phyloP scores from a whole-genome alignment of 2,113 vertebrate genomes.

The Oplegnathus fasciatus region DNA sequence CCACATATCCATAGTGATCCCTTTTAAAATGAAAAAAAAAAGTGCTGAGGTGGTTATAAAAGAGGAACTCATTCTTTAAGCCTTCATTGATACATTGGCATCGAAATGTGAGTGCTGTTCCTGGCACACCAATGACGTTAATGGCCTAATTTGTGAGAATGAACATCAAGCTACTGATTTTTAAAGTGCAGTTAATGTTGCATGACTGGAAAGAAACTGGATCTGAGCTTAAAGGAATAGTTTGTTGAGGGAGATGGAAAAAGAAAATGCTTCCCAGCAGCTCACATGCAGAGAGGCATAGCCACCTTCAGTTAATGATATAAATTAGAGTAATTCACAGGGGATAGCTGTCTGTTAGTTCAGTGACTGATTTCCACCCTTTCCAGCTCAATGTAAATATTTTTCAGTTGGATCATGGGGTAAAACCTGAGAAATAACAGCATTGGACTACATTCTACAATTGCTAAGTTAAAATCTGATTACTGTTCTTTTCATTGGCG shows the following conservation, averaged over 20 bases:
- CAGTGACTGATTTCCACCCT: slow-evolving; percentile 57
- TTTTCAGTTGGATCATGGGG: slow-evolving; percentile 53
- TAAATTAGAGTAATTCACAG: slow-evolving; percentile 75
- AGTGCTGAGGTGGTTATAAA: slow-evolving; percentile 50
- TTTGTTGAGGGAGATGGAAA: slow-evolving; percentile 80
- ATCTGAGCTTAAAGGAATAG: slow-evolving; percentile 80
- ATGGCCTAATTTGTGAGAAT: slow-evolving; percentile 81
- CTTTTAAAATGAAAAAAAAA: slow-evolving; percentile 34
- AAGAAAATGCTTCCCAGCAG: slow-evolving; percentile 82
- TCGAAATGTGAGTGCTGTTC: slow-evolving; percentile 72
- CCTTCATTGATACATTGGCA: slow-evolving; percentile 75
- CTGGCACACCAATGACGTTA: slow-evolving; percentile 77
- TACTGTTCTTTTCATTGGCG: slow-evolving; percentile 39
- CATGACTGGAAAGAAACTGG: slow-evolving; percentile 83
- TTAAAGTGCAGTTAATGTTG: slow-evolving; percentile 83
- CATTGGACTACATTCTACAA: slow-evolving; percentile 8
- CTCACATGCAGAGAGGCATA: slow-evolving; percentile 75
- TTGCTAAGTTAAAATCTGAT: slow-evolving; percentile 20
- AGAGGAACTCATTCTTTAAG: slow-evolving; percentile 62
- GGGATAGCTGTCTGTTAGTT: slow-evolving; percentile 72
- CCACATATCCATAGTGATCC: slow-evolving; percentile 16
- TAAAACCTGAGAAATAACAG: slow-evolving; percentile 46
- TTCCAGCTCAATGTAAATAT: slow-evolving; percentile 72
- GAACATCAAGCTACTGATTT: slow-evolving; percentile 83
- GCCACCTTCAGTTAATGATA: slow-evolving; percentile 78